Base-by-base conservation (phyloP, 2,797 vertebrate species). In the Oceanodroma leucorhoa region DNA sequence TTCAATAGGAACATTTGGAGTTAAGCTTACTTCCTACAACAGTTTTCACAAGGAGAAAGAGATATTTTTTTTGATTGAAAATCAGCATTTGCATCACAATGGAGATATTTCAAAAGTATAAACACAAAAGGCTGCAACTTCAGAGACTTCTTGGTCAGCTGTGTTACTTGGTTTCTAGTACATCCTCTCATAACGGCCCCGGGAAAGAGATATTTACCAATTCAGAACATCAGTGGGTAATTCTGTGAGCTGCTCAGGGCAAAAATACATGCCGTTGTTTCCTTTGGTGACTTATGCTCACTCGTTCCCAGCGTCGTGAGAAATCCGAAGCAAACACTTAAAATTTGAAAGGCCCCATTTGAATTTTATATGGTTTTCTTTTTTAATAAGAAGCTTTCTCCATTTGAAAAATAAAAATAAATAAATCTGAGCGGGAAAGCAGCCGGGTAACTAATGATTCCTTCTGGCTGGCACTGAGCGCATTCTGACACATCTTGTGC, bases 21-120 rank as follows among this genome's bases (percentile, higher is more conserved):
- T 83, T 81, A 72, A 87, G 75, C 79, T 97, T 92, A 55, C 89
- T 97, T 97, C 96, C 93, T 96, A 72, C 95, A 93, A 70, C 60
- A 57, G 50, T 96, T 94, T 93, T 84, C 94, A 94, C 88, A 69
- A 75, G 19, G 30, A 92, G 91, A 95, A 94, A 96, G 95, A 96
- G 94, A 78, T 55, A 67, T 77, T 64, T 38, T 38, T 76, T 40
- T 96, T 91, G 43, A 94, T 93, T 96, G 97, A 95, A 97, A 98
- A 97, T 97, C 90, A 93, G 65, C 88, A 98, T 98, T 98, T 97
- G 97, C 98, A 98, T 98, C 96, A 98, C 97, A 98, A 98, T 97
- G 80, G 97, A 96, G 95, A 98, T 97, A 98, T 98, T 98, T 98
- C 97, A 96, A 97, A 97, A 96, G 97, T 97, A 93, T 97, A 95